Evolutionary conservation across 1,140 invertebrate species (phyloP).

Genomic region (Nebria ingens): DNA sequence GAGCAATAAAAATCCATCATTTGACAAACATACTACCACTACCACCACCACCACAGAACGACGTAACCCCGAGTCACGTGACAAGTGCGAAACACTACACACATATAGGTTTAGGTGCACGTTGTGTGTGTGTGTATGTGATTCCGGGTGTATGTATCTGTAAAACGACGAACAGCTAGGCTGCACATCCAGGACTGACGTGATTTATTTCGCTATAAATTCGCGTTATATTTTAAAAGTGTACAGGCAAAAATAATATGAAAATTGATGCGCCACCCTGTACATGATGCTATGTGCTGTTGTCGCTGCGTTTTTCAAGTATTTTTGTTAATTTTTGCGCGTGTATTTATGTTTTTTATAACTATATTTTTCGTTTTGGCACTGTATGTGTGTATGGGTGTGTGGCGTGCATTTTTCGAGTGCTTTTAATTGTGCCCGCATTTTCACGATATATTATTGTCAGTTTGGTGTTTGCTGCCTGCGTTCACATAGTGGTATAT

Average conservation of each 20-base stretch:
- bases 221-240: conserved; percentile 28
- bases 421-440: conserved; percentile 8
- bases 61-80: conserved; percentile 16
- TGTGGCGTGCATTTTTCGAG: conserved; percentile 1
- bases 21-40: conserved; percentile 24
- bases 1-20: conserved; percentile 33
- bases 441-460: neutral
- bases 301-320: neutral
- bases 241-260: conserved; percentile 22
- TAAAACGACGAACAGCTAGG: neutral
- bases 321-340: conserved; percentile 3
- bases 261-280: conserved; percentile 19
- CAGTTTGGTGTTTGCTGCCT: neutral
- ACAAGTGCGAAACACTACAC: conserved; percentile 31
- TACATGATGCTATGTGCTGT: neutral
- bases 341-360: conserved; percentile 7
- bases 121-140: neutral
- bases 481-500: neutral
- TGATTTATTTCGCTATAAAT: conserved; percentile 31
- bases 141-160: neutral
- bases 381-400: no score
- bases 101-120: neutral
- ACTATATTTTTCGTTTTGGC: no score
- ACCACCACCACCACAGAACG: neutral
- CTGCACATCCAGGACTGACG: conserved; percentile 14